Evolutionary conservation across 2,113 vertebrate species (phyloP).

Genomic region (Sinosuthora webbiana): DNA sequence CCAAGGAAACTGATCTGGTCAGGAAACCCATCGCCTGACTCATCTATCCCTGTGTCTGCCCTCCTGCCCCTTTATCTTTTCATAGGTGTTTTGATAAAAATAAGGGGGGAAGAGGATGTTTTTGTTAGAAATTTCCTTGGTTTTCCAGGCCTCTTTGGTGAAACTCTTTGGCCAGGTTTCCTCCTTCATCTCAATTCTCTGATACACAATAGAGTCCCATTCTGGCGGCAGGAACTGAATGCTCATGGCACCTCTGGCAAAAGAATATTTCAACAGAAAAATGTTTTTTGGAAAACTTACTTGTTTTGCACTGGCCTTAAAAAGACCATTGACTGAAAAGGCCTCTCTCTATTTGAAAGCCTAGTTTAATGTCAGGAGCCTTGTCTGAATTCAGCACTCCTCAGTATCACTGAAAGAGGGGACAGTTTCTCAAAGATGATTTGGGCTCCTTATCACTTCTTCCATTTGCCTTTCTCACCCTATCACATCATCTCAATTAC

Average conservation of each 20-base stretch:
- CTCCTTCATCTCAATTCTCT: neutral
- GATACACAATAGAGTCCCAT: neutral
- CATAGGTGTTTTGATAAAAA: neutral
- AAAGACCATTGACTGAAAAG: neutral
- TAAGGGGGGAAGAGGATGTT: neutral
- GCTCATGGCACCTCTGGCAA: neutral
- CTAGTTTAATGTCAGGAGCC: neutral
- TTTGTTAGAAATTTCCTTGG: neutral
- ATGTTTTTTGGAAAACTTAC: neutral
- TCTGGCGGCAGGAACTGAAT: neutral
- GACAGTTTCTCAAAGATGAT: neutral
- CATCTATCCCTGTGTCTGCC: neutral
- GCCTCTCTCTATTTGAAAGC: neutral
- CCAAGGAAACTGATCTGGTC: neutral
- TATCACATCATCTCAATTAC: neutral
- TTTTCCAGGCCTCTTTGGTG: neutral
- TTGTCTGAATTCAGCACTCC: neutral
- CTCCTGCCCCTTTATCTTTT: neutral
- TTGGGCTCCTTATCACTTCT: neutral
- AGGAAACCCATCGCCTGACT: fast-evolving
- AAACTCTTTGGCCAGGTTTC: neutral
- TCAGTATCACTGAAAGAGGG: neutral
- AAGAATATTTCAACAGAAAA: neutral
- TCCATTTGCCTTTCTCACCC: neutral
- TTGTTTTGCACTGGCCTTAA: constrained; percentile 15